Percentiles rank a stretch among this genome's conserved stretches.
Evolutionary conservation across 2,113 vertebrate genomes (phyloP).

Genomic region (Siniperca chuatsi): DNA sequence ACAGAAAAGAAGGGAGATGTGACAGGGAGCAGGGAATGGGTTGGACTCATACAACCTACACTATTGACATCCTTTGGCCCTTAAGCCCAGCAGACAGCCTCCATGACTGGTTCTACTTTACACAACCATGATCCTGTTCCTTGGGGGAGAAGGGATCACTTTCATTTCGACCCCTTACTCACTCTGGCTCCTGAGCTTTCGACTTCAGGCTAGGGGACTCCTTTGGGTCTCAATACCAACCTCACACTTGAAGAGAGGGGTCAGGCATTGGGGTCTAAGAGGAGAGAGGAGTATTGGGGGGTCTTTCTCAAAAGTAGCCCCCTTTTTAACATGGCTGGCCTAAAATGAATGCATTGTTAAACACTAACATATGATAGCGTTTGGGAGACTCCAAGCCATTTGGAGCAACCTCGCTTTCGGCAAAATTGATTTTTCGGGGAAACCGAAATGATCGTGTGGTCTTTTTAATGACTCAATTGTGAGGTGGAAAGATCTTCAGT

Average conservation of each 20-base stretch:
- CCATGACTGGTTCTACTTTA: slow-evolving; percentile 79
- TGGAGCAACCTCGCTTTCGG: slow-evolving; percentile 69
- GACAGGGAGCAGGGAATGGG: slow-evolving; percentile 29
- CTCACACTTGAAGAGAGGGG: slow-evolving; percentile 74
- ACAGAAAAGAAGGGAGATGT: background rate
- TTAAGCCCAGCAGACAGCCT: slow-evolving; percentile 73
- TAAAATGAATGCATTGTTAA: slow-evolving; percentile 81
- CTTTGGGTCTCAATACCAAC: slow-evolving; percentile 69
- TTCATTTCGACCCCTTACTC: slow-evolving; percentile 78
- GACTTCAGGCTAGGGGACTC: slow-evolving; percentile 73
- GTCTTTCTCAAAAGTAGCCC: slow-evolving; percentile 58
- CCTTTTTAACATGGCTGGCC: slow-evolving; percentile 59
- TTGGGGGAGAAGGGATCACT: slow-evolving; percentile 75
- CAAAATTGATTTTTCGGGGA: slow-evolving; percentile 75
- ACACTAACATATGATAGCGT: slow-evolving; percentile 79
- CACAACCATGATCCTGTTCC: slow-evolving; percentile 75
- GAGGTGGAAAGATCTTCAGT: slow-evolving; percentile 78
- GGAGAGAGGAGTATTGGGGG: slow-evolving; percentile 35
- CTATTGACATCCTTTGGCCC: slow-evolving; percentile 76
- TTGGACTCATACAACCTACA: slow-evolving; percentile 60
- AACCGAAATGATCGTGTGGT: slow-evolving; percentile 79
- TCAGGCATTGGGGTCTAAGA: slow-evolving; percentile 66
- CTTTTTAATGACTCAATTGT: slow-evolving; percentile 80
- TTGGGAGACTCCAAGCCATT: slow-evolving; percentile 72
- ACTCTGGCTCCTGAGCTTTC: slow-evolving; percentile 75